Conservation (phyloP, 1,140 invertebrate genomes). For the Orussus abietinus region DNA sequence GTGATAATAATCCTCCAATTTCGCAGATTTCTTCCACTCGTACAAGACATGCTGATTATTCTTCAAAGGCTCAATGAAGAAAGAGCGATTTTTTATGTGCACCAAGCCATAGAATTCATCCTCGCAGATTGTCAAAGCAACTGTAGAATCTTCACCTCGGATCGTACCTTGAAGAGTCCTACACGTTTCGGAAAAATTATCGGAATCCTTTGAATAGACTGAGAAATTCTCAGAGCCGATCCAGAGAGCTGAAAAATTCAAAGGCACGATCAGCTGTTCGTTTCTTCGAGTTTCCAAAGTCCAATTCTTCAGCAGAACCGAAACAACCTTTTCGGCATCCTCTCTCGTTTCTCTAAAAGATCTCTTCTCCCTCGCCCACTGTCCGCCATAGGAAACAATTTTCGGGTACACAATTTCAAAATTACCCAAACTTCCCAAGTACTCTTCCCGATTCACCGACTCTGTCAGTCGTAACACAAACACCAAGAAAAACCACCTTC, state of each 20-base stretch:
- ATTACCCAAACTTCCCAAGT: too few species aligned
- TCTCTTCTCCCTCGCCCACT: neutral
- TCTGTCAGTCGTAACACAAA: too few species aligned
- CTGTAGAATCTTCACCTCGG: constrained; percentile 27
- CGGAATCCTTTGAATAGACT: neutral
- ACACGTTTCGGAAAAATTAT: constrained; percentile 15
- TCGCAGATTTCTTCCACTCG: constrained; percentile 9
- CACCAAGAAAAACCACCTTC: too few species aligned
- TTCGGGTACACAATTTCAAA: constrained; percentile 25
- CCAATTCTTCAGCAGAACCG: constrained; percentile 32
- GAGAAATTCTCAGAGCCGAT: constrained; percentile 5
- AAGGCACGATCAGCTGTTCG: constrained; percentile 18
- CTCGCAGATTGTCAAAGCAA: constrained; percentile 46
- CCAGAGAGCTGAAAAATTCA: constrained; percentile 15
- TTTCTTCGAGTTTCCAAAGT: constrained; percentile 26
- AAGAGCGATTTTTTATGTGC: constrained; percentile 29
- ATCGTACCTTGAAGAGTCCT: constrained; percentile 25
- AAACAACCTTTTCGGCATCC: neutral
- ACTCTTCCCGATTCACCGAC: too few species aligned
- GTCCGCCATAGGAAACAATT: constrained; percentile 13
- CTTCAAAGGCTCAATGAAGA: constrained; percentile 44
- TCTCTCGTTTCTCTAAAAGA: constrained; percentile 1
- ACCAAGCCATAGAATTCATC: constrained; percentile 44
- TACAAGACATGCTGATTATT: constrained; percentile 31
- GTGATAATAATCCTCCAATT: too few species aligned